Conservation (phyloP, 2,113 vertebrate species). For the Ovis aries region DNA sequence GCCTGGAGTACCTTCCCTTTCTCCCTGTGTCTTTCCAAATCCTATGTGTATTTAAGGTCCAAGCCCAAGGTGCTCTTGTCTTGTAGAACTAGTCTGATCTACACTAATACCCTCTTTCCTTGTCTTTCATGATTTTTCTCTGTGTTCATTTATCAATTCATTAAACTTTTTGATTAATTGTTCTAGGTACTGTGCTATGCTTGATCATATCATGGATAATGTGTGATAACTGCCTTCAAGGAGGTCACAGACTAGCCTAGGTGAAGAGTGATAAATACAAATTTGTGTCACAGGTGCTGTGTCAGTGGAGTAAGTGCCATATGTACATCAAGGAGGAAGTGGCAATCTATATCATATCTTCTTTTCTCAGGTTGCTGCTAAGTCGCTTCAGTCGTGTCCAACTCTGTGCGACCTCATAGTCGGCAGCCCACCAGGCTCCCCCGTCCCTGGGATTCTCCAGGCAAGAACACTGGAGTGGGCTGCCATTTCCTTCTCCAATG, state of each 20-base stretch:
- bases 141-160: slow-evolving; percentile 6
- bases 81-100: not conserved
- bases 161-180: not conserved
- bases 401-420: too few relatives aligned
- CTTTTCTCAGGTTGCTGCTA: not conserved
- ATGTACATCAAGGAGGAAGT: not conserved
- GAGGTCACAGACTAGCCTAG: not conserved
- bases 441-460: too few relatives aligned
- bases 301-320: not conserved
- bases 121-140: not conserved
- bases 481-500: too few relatives aligned
- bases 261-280: not conserved
- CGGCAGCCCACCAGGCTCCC: too few relatives aligned
- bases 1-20: not conserved
- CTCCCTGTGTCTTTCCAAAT: not conserved
- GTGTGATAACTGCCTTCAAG: not conserved
- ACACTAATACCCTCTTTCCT: not conserved
- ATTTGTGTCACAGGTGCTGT: not conserved
- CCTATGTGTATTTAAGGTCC: slow-evolving; percentile 12
- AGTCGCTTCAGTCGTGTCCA: too few relatives aligned
- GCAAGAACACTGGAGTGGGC: too few relatives aligned
- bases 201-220: not conserved
- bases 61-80: not conserved
- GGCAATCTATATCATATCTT: not conserved
- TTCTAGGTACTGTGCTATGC: not conserved